Evolutionary conservation across 2,797 vertebrate species (phyloP).

Genomic region (Gouania willdenowi): DNA sequence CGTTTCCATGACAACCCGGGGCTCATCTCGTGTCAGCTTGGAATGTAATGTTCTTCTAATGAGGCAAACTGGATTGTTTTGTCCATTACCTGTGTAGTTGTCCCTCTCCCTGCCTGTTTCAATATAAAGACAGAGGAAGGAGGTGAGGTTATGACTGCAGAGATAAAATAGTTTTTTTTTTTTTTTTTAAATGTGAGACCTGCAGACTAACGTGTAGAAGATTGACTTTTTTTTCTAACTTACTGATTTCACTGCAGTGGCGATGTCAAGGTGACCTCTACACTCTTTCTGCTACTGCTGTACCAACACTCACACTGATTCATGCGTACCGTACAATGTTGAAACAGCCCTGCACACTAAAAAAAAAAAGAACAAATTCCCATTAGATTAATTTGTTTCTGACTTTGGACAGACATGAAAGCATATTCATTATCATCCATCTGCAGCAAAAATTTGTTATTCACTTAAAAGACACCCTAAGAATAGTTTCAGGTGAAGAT

Average conservation of each 20-base stretch:
- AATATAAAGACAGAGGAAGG: background rate
- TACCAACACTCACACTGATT: background rate
- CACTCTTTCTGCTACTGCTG: conserved; percentile 16
- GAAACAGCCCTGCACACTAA: no score
- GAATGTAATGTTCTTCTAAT: conserved; percentile 65
- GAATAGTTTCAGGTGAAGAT: no score
- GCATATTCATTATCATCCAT: no score
- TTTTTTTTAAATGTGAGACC: conserved; percentile 50
- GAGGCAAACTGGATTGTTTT: conserved; percentile 68
- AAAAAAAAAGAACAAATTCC: background rate
- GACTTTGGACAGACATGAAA: background rate
- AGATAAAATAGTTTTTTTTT: conserved; percentile 56
- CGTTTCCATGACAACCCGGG: conserved; percentile 69
- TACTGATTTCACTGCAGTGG: conserved; percentile 34
- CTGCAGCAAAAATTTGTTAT: no score
- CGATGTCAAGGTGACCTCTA: conserved; percentile 55
- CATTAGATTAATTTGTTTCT: no score
- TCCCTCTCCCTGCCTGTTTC: conserved; percentile 9
- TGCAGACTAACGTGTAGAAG: conserved; percentile 54
- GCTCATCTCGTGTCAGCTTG: conserved; percentile 29
- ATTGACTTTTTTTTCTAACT: conserved; percentile 45
- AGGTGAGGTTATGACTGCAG: conserved; percentile 31
- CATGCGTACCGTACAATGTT: no score
- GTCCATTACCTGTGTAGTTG: conserved; percentile 57
- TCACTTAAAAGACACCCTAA: no score